phyloP scores from a whole-genome alignment of 2,888 invertebrate genomes.

The Agriopis aurantiaria region DNA sequence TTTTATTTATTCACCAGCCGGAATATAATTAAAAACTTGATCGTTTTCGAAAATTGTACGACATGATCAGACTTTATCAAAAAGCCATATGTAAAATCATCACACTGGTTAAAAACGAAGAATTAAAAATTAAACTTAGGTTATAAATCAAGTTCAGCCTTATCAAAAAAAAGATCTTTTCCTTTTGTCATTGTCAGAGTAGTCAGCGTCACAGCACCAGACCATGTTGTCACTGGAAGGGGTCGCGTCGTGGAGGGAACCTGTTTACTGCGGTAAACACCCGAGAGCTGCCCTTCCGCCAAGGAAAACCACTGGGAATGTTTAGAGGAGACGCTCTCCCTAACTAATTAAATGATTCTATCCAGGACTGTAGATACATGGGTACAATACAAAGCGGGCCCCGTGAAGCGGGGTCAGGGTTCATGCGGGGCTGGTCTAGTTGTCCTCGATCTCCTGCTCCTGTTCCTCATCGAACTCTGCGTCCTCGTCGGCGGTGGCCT shows the following conservation, averaged over 20 bases:
- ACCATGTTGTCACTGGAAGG: slow-evolving; percentile 67
- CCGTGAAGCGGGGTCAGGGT: slow-evolving; percentile 52
- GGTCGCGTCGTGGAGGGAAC: slow-evolving; percentile 70
- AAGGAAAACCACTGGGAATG: slow-evolving; percentile 82
- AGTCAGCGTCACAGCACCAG: slow-evolving; percentile 67
- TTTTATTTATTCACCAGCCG: slow-evolving; percentile 81
- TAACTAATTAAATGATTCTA: slow-evolving; percentile 59
- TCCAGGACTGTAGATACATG: slow-evolving; percentile 66
- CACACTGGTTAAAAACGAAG: slow-evolving; percentile 78
- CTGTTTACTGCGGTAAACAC: slow-evolving; percentile 79
- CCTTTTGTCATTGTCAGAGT: slow-evolving; percentile 64
- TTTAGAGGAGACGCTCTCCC: slow-evolving; percentile 69
- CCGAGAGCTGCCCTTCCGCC: slow-evolving; percentile 79
- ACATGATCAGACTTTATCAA: slow-evolving; percentile 66
- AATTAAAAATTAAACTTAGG: slow-evolving; percentile 82
- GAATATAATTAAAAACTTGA: slow-evolving; percentile 81
- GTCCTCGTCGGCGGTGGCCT: slow-evolving; percentile 94
- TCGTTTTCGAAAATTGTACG: slow-evolving; percentile 83
- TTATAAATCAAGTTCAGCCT: slow-evolving; percentile 84
- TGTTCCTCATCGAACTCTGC: slow-evolving; percentile 93
- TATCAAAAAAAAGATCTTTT: slow-evolving; percentile 84
- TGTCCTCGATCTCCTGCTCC: slow-evolving; percentile 90
- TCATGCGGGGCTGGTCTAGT: slow-evolving; percentile 63
- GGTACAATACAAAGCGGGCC: slow-evolving; percentile 71
- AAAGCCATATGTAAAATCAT: slow-evolving; percentile 72